Conservation (phyloP, 2,113 vertebrate genomes). For the Chloebia gouldiae region DNA sequence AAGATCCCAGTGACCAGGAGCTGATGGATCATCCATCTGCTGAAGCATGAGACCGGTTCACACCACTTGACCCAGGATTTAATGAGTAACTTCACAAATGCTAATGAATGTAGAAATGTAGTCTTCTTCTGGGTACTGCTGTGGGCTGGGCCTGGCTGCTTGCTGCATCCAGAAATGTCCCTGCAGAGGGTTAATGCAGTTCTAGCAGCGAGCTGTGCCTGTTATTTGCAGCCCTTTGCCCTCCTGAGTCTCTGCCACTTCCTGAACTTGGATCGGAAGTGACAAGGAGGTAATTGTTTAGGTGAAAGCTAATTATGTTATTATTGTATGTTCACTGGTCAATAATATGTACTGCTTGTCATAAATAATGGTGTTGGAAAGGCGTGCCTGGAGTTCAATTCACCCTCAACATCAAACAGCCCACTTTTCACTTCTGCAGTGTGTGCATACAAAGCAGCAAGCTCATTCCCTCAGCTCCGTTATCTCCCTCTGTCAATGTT, state of each 20-base stretch:
- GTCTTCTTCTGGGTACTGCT: background rate
- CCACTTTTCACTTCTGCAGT: background rate
- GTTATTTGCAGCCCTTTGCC: background rate
- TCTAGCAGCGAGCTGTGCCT: background rate
- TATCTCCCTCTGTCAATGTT: background rate
- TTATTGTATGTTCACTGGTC: background rate
- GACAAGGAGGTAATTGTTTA: conserved; percentile 8
- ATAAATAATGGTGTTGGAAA: background rate
- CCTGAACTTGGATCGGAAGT: conserved; percentile 3
- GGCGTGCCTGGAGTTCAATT: background rate
- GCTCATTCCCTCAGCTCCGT: background rate
- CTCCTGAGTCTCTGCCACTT: background rate
- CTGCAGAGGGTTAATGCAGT: background rate
- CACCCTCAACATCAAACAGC: background rate
- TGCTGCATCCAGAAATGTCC: background rate
- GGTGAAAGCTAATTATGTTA: background rate
- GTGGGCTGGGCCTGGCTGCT: background rate
- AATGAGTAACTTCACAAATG: background rate
- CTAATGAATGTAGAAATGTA: background rate
- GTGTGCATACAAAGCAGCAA: background rate
- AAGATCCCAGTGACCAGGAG: background rate
- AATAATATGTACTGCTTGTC: background rate
- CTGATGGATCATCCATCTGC: background rate
- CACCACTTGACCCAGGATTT: background rate
- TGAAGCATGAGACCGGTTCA: background rate